Base-by-base conservation (phyloP, 2,113 vertebrate genomes). In the Sinocyclocheilus maitianheensis region DNA sequence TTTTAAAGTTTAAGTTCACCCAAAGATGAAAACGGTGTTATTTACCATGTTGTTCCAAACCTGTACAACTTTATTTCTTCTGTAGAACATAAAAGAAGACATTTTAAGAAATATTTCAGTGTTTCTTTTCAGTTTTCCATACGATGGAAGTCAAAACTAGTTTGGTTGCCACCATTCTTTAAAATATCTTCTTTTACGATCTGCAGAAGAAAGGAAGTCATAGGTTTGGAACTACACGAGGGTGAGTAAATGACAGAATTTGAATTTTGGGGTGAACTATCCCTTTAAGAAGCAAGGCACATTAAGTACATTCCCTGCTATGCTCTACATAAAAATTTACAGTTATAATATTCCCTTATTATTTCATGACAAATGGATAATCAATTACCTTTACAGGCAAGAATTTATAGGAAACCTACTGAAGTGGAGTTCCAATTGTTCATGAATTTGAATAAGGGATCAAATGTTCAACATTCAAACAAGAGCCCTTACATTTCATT, bases 231-330 rank as follows among this genome's bases (percentile, higher is more conserved):
- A 51, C 12, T 3, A 13, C 11, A 51, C 4, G 12, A 51, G 48
- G 48, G 48, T 51, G 2, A 69, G 65, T 34, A 69, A 18, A 53
- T 53, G 65, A 69, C 65, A 34, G 65, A 69, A 34, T 18, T 16
- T 2, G 0, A 0, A 18, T 34, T 34, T 69, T 69, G 2, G 26
- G 3, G 14, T 69, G 14, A 34, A 69, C 30, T 48, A 11, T 48
- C 18, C 55, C 63, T 55, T 43, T 79, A 83, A 63, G 60, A 65
- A 88, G 82, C 94, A 96, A 96, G 95, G 95, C 95, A 96, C 94
- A 94, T 95, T 91, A 92, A 95, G 93, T 93, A 95, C 90, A 95
- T 91, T 94, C 91, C 93, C 93, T 94, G 95, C 95, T 93, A 93
- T 93, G 93, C 93, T 92, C 8, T 84, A 83, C 48, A 65, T 43